These are phyloP conservation scores for Nineta flava DNA, from an alignment of 2,888 invertebrate species.

Conservation along the genomic window DNA sequence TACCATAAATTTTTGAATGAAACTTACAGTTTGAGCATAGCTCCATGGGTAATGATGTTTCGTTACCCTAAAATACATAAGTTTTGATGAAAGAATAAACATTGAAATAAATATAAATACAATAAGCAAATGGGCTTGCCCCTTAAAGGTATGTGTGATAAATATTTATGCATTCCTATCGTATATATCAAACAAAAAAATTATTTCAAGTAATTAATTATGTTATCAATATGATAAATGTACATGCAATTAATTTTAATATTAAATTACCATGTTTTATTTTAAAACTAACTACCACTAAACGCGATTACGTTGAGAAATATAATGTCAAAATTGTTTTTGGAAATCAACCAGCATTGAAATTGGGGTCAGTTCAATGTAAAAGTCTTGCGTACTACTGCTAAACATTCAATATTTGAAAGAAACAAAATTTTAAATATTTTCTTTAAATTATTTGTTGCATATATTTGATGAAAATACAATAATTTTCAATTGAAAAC, in stretches of 20 bases:
- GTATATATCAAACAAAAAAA: not conserved
- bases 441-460: too few species aligned
- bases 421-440: too few species aligned
- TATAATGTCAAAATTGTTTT: not conserved
- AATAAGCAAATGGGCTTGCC: slow-evolving; percentile 25
- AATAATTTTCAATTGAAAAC: too few species aligned
- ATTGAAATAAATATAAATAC: not conserved
- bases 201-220: not conserved
- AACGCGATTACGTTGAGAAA: not conserved
- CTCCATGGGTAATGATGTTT: slow-evolving; percentile 91
- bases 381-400: not conserved
- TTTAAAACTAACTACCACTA: not conserved
- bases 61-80: slow-evolving; percentile 69
- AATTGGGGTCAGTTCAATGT: slow-evolving; percentile 1
- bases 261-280: slow-evolving; percentile 3
- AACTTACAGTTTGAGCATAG: slow-evolving; percentile 91
- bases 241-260: not conserved
- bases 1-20: slow-evolving; percentile 8
- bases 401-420: not conserved
- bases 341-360: slow-evolving; percentile 1
- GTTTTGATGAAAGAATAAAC: slow-evolving; percentile 2
- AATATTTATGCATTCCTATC: not conserved
- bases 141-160: slow-evolving; percentile 13
- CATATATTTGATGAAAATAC: too few species aligned
- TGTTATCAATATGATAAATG: too few species aligned